These are phyloP conservation scores for Garrulus glandarius DNA, from an alignment of 2,797 vertebrate species.

Conservation along the genomic window DNA sequence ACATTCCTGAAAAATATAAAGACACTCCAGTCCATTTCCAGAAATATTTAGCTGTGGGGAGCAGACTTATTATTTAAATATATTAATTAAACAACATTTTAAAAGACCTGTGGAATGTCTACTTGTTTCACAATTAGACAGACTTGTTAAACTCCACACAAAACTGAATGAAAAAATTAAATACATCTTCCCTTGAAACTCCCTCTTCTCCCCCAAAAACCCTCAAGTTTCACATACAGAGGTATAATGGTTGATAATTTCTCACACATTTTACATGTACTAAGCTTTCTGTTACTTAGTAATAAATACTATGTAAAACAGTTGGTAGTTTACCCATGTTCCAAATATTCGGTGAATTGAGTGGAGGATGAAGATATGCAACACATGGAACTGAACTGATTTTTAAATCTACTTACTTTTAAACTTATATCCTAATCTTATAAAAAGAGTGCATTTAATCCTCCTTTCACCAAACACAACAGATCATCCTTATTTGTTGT, in stretches of 20 bases:
- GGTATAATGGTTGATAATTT: not conserved
- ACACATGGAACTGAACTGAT: not conserved
- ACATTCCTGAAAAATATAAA: not conserved
- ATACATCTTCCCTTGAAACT: not conserved
- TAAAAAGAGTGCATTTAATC: not conserved
- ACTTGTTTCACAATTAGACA: not conserved
- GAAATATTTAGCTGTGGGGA: not conserved
- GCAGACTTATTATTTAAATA: not conserved
- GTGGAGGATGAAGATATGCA: not conserved
- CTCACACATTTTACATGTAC: not conserved
- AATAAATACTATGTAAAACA: not conserved
- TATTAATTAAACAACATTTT: not conserved
- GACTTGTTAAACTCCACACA: not conserved
- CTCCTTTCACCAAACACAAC: not conserved
- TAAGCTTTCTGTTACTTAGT: not conserved
- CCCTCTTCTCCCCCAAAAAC: rapidly evolving
- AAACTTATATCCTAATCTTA: not conserved
- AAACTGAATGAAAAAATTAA: not conserved
- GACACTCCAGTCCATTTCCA: not conserved
- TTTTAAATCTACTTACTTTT: not conserved
- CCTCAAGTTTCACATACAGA: not conserved
- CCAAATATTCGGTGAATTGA: not conserved
- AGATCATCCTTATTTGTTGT: not conserved
- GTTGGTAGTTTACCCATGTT: not conserved
- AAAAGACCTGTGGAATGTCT: not conserved